Base-by-base conservation (phyloP, 2,888 invertebrate genomes). In the Brachylomia viminalis region DNA sequence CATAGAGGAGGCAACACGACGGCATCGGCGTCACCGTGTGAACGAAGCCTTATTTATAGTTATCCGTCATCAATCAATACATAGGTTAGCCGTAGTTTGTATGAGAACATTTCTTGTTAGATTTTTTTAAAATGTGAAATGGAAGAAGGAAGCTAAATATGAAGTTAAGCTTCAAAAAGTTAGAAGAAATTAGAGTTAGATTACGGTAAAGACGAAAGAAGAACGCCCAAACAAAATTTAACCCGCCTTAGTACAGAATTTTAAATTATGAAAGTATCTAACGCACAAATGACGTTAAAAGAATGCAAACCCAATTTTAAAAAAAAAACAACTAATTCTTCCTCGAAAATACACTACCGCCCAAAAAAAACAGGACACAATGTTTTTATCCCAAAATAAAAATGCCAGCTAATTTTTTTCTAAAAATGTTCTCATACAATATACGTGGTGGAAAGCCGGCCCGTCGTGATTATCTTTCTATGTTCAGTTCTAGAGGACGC, bases 61-160 rank as follows among this genome's bases (percentile, higher is more conserved):
- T 95, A 91, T 95, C 95, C 93, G 96, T 96, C 96, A 96, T 96
- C 96, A 96, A 96, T 96, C 96, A 96, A 96, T 92, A 92, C 91
- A 90, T 91, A 77, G 82, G 86, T 73, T 77, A 88, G 77, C 69
- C 69, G 76, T 83, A 75, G 80, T 81, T 82, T 87, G 90, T 89
- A 90, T 90, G 90, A 88, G 91, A 93, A 92, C 92, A 90, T 90
- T 90, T 77, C 80, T 33, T n/a, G 10, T 49, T 49, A 47, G 56
- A 59, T 71, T 75, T 76, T 61, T 75, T 65, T 38, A 33, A n/a
- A n/a, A 54, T n/a, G 38, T 10, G 23, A 47, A 45, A 67, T 42
- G 13, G 4, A 23, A 45, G 7, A 30, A n/a, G 52, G 13, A 20
- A 58, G 1, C 47, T 47, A 52, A 38, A 45, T 17, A 23, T 49